These are phyloP conservation scores for Hypanus sabinus DNA, from an alignment of 2,113 vertebrate genomes.

Conservation along the genomic window DNA sequence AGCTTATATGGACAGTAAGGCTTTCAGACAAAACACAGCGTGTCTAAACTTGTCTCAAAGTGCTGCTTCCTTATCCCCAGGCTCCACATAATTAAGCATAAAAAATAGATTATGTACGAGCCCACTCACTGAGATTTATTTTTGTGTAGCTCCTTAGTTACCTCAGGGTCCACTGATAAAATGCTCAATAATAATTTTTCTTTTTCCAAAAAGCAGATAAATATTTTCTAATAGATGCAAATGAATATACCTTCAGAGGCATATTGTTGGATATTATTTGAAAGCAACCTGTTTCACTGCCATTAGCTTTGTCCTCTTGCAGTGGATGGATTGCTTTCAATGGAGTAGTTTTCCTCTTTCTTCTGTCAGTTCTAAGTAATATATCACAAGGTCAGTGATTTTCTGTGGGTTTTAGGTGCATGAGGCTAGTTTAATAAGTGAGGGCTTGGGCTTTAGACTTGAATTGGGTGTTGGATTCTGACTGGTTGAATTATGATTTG, in stretches of 20 bases:
- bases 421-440: background rate
- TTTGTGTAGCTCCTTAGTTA: slow-evolving; percentile 30
- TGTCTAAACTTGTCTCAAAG: slow-evolving; percentile 36
- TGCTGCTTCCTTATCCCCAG: slow-evolving; percentile 34
- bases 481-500: no score
- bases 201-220: background rate
- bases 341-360: background rate
- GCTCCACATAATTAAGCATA: slow-evolving; percentile 36
- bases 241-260: background rate
- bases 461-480: background rate
- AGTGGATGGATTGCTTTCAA: background rate
- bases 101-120: slow-evolving; percentile 34
- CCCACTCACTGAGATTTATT: slow-evolving; percentile 20
- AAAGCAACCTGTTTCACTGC: background rate
- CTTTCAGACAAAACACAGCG: slow-evolving; percentile 9
- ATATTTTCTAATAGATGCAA: background rate
- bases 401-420: background rate
- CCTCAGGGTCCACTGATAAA: background rate
- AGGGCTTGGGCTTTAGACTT: background rate
- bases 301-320: background rate
- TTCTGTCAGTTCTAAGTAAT: background rate
- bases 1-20: background rate
- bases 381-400: background rate
- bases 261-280: background rate
- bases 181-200: background rate